Conservation (phyloP, 2,113 vertebrate genomes). For the Seriola rivoliana region DNA sequence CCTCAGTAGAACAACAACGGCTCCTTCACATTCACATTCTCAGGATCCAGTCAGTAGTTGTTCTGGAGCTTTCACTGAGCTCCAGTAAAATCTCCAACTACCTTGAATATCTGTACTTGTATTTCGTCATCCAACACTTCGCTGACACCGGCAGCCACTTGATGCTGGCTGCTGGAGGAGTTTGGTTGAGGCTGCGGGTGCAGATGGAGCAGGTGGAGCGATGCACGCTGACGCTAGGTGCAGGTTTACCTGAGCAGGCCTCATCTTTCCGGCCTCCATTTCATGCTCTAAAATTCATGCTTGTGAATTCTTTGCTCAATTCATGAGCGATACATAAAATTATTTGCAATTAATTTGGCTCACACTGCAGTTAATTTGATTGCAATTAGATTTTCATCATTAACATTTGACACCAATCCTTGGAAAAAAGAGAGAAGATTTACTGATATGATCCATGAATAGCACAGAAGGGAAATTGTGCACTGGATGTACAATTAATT, state of each 20-base stretch:
- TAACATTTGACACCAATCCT: not conserved
- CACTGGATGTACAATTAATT: too few species aligned
- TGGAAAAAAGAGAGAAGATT: not conserved
- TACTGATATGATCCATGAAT: too few species aligned
- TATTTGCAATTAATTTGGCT: not conserved
- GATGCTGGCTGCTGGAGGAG: not conserved
- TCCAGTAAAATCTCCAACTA: not conserved
- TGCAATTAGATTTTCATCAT: not conserved
- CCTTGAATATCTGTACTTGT: not conserved
- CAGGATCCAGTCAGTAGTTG: too few species aligned
- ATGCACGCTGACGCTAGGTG: not conserved
- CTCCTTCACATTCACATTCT: not conserved
- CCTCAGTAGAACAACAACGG: not conserved
- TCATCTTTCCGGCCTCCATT: not conserved
- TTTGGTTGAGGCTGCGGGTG: not conserved
- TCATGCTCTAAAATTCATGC: not conserved
- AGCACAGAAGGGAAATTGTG: too few species aligned
- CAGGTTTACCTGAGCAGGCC: too few species aligned
- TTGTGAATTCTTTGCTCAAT: not conserved
- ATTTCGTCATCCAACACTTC: too few species aligned
- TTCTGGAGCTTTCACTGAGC: too few species aligned
- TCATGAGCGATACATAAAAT: not conserved
- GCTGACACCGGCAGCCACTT: not conserved
- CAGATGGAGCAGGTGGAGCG: not conserved
- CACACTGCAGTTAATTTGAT: not conserved